Conservation (phyloP, 2,113 vertebrate genomes). For the Tetrao urogallus region DNA sequence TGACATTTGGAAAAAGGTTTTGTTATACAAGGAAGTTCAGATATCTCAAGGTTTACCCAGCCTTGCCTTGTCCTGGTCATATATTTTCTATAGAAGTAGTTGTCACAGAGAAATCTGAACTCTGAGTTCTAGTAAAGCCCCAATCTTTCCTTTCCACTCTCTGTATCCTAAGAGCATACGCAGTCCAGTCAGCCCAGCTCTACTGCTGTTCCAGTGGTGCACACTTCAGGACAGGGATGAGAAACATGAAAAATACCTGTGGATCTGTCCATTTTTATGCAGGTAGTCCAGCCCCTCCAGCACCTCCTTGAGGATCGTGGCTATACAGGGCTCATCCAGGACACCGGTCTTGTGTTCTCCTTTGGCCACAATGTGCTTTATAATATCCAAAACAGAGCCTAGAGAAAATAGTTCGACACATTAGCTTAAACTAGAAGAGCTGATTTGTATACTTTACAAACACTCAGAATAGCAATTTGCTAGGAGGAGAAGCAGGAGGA, state of each 20-base stretch:
- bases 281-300: constrained; percentile 93
- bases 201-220: neutral
- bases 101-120: neutral
- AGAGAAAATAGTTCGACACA: neutral
- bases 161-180: neutral
- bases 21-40: neutral
- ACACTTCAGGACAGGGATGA: neutral
- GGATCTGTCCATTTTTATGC: constrained; percentile 96
- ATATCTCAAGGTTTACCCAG: neutral
- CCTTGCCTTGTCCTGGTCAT: neutral
- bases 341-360: constrained; percentile 94
- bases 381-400: constrained; percentile 96
- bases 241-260: constrained; percentile 81
- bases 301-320: constrained; percentile 91
- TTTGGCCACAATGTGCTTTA: constrained; percentile 92
- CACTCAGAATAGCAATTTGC: neutral
- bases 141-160: neutral
- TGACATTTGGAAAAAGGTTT: neutral
- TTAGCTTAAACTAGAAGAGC: neutral
- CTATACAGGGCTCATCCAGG: constrained; percentile 91
- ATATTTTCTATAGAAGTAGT: neutral
- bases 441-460: neutral
- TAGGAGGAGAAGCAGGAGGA: neutral
- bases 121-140: neutral
- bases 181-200: neutral